Evolutionary conservation across 2,888 invertebrate genomes (phyloP), one percentile per base, ranked within the genome.

Genomic region (Nycteola revayana): DNA sequence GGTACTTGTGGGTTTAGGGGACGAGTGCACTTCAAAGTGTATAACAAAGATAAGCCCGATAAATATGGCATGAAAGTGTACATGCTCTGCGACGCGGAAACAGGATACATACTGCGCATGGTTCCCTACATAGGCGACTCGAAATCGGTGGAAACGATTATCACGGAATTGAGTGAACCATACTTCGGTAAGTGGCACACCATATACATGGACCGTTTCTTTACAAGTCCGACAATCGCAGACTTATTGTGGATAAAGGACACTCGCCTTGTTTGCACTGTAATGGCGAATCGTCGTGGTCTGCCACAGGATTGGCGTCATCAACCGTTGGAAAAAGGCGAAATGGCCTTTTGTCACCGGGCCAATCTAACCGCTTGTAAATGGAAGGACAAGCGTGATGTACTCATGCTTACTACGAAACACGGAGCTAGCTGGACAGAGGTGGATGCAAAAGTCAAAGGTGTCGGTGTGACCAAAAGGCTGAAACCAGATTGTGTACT

Each of bases 41-140:
- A n/a, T n/a, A n/a, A n/a, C n/a, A n/a, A n/a, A n/a, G n/a, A 39
- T 33, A 47, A 43, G 32, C 43, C 47, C 6, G 36, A 43, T 25
- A 43, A 41, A 35, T 36, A 40, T 28, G 43, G 43, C n/a, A 35
- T 37, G 33, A 46, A 46, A 34, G 10, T 46, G 5, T 46, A 46
- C 29, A 42, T 46, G 39, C 30, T 44, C 17, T 40, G 36, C 11
- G 39, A 45, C 25, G 39, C 46, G 1, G 31, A 10, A 23, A 36
- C 47, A 3, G 47, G 47, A 7, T 47, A 47, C 11, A 11, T 22
- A 14, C 9, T n/a, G n/a, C n/a, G n/a, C n/a, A n/a, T n/a, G n/a
- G n/a, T n/a, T n/a, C n/a, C n/a, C n/a, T n/a, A n/a, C n/a, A n/a
- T n/a, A n/a, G n/a, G n/a, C n/a, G n/a, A n/a, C n/a, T n/a, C n/a